Base-by-base conservation (phyloP, 2,113 vertebrate genomes). In the Chunga burmeisteri region DNA sequence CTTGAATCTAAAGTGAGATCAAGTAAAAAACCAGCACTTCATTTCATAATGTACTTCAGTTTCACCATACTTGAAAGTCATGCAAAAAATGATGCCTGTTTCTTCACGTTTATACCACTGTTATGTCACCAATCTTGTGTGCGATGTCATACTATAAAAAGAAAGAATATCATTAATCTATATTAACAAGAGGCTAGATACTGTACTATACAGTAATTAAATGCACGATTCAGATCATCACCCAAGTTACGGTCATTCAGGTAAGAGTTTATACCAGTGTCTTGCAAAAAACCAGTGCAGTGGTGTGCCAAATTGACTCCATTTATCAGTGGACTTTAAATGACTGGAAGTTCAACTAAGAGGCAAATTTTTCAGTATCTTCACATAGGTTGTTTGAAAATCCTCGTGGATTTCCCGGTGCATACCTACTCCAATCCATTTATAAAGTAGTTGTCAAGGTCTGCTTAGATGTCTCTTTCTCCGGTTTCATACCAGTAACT, bases 71-170 rank as follows among this genome's bases (percentile, higher is more conserved):
- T 92, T 94, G 90, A 95, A 95, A 97, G 74, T 95, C 96, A 97
- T 93, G 91, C 94, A 93, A 96, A 96, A 91, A 93, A 58, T 81
- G 93, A 55, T 88, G 94, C 81, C 94, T 77, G 95, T 81, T 97
- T 94, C 96, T 98, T 98, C 97, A 95, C 87, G 91, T 65, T 97
- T 98, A 98, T 89, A 98, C 98, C 97, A 98, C 98, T 90, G 98
- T 98, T 95, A 98, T 95, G 89, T 97, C 98, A 97, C 98, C 97
- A 97, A 93, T 97, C 97, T 97, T 82, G 94, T 97, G 96, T 98
- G 94, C 55, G 59, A 97, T 74, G 88, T 96, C 95, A 86, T 97
- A 94, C 98, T 98, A 98, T 40, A 98, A 98, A 97, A 97, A 98
- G 96, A 98, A 97, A 96, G 97, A 91, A 97, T 70, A 97, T 52